A percentile compares a stretch with the other conserved stretches of the same genome.
phyloP scores from a whole-genome alignment of 1,140 invertebrate genomes.

The Melanaphis sacchari region DNA sequence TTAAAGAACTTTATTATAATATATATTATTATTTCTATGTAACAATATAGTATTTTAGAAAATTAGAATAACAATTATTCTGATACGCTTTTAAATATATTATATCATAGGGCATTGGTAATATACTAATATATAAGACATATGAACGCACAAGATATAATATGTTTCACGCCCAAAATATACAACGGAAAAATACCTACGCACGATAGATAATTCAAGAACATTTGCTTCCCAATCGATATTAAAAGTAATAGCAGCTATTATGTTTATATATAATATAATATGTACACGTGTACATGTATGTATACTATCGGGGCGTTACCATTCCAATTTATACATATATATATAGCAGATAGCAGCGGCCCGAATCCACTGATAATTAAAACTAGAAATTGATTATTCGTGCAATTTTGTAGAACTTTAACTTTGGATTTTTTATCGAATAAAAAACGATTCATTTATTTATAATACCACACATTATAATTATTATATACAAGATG shows the following conservation, averaged over 20 bases:
- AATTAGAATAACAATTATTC: neutral
- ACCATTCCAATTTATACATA: neutral
- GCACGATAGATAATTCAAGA: neutral
- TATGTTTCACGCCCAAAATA: conserved; percentile 18
- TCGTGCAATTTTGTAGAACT: neutral
- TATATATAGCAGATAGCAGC: neutral
- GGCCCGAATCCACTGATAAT: neutral
- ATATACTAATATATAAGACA: neutral
- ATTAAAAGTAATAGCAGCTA: conserved; percentile 29
- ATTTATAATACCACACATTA: neutral
- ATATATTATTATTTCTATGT: neutral
- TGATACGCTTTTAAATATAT: neutral
- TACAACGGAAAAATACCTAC: conserved; percentile 1
- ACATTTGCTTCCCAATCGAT: conserved; percentile 5
- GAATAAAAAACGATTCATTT: neutral
- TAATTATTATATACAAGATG: neutral
- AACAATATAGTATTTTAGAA: neutral
- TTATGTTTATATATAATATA: neutral
- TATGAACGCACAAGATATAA: neutral
- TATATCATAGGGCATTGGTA: neutral
- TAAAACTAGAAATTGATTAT: conserved; percentile 32
- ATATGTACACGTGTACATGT: neutral
- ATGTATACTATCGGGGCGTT: conserved; percentile 25
- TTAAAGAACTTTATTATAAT: neutral
- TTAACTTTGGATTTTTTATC: neutral